These are phyloP conservation scores for Linurgus olivaceus DNA, from an alignment of 2,797 vertebrate species.

Conservation along the genomic window DNA sequence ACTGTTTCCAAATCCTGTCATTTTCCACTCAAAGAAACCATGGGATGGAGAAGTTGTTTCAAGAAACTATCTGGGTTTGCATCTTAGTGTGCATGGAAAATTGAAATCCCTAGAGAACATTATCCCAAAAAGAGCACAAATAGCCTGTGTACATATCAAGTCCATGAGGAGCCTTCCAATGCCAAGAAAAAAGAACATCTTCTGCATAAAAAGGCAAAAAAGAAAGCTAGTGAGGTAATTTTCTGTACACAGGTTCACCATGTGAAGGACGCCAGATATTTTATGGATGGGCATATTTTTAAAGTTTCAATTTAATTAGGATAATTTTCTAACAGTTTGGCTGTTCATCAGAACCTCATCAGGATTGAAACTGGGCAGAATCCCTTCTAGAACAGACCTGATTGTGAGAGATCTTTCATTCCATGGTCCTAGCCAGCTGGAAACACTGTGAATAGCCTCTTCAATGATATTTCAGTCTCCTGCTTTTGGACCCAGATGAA, in stretches of 20 bases:
- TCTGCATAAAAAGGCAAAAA: not conserved
- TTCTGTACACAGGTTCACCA: not conserved
- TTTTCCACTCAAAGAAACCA: not conserved
- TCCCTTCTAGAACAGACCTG: slow-evolving; percentile 34
- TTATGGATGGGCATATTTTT: not conserved
- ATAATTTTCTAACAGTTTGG: slow-evolving; percentile 26
- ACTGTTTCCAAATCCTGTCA: not conserved
- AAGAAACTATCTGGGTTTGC: not conserved
- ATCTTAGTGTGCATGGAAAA: not conserved
- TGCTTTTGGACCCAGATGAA: slow-evolving; percentile 45
- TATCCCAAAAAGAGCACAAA: not conserved
- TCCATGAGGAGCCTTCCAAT: not conserved
- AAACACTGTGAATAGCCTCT: slow-evolving; percentile 55
- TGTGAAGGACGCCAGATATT: not conserved
- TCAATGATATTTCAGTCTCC: slow-evolving; percentile 52
- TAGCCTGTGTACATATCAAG: not conserved
- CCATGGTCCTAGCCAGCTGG: slow-evolving; percentile 40
- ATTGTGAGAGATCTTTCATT: slow-evolving; percentile 48
- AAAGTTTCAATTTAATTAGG: not conserved
- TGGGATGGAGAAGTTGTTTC: not conserved
- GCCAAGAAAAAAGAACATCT: not conserved
- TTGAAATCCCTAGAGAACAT: not conserved
- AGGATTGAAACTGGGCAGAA: slow-evolving; percentile 20
- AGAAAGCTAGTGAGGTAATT: not conserved
- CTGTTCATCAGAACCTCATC: slow-evolving; percentile 28